Percentiles rank a stretch among this genome's conserved stretches.
These are phyloP conservation scores for Tinea trinotella DNA, from an alignment of 2,888 invertebrate species.

Conservation along the genomic window DNA sequence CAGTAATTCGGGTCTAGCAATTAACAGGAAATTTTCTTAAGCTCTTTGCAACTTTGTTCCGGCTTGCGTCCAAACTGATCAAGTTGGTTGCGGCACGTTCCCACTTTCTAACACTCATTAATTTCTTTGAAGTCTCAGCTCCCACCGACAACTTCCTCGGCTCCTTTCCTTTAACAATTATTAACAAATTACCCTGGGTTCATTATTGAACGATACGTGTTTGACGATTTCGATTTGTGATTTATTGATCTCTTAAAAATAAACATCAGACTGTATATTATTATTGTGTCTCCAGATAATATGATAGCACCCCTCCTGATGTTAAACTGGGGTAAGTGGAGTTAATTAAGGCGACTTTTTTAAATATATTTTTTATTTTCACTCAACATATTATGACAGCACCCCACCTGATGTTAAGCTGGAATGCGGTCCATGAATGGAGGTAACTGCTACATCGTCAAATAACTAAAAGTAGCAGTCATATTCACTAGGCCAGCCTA, in stretches of 20 bases:
- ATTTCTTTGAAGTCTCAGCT: slow-evolving; percentile 65
- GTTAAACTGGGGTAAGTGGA: no score
- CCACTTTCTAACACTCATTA: slow-evolving; percentile 68
- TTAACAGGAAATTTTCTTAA: slow-evolving; percentile 57
- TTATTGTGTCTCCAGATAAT: neutral
- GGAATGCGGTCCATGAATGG: no score
- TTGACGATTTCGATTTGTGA: neutral
- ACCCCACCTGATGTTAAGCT: no score
- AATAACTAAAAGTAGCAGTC: no score
- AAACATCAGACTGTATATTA: neutral
- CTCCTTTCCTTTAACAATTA: slow-evolving; percentile 59
- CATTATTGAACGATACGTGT: slow-evolving; percentile 16
- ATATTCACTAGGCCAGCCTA: no score
- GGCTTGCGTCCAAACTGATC: slow-evolving; percentile 70
- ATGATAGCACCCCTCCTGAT: no score
- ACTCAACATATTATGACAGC: no score
- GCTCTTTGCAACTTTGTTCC: slow-evolving; percentile 62
- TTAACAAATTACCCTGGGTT: slow-evolving; percentile 44
- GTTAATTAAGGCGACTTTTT: no score
- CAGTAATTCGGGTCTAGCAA: slow-evolving; percentile 40
- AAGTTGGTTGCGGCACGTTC: slow-evolving; percentile 58
- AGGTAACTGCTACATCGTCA: no score
- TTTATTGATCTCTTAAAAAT: slow-evolving; percentile 23
- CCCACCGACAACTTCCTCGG: slow-evolving; percentile 48
- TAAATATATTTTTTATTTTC: no score